Base-by-base conservation (phyloP, 2,113 vertebrate species). In the Hippocampus abdominalis region DNA sequence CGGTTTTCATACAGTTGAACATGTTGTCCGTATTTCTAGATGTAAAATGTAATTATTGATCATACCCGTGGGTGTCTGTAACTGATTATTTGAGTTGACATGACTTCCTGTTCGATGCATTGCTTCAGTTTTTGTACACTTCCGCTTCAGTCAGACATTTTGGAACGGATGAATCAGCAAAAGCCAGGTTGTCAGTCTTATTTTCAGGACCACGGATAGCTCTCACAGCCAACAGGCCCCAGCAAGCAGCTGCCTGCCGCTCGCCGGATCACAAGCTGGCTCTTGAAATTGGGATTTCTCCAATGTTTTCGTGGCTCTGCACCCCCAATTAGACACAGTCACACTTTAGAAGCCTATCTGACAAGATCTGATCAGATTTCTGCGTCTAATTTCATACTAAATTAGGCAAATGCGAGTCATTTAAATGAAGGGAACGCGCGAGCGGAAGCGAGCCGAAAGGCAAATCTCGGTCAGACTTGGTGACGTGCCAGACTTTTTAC, bases 201-300 rank as follows among this genome's bases (percentile, higher is more conserved):
- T 18, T 49, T 68, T 66, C 84, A 84, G 78, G 8, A 83, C 86
- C 83, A 72, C 0, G 77, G 80, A 78, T 64, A 86, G 84, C 59
- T 81, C 78, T 56, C 1, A 5, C 54, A 42, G 59, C 69, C 49
- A 21, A 0, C 64, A 25, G 56, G 48, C 57, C 61, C 61, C 46
- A 16, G 60, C 40, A 51, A 15, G 42, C 67, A 74, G 73, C 70
- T 66, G 75, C 71, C 70, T 66, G 75, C 71, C 74, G 44, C 66
- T 71, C 61, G 57, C 66, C 21, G 25, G 49, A 74, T 53, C 54
- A 3, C 36, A 13, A 5, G 54, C 71, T 48, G n/a, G 64, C 40
- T 68, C 70, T 49, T 5, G 18, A 18, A 27, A 49, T 23, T 60
- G 66, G 27, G 49, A 54, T 57, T 63, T 57, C 25, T 73, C 69